Evolutionary conservation across 2,888 invertebrate species (phyloP).

Genomic region (Leistus spinibarbis): DNA sequence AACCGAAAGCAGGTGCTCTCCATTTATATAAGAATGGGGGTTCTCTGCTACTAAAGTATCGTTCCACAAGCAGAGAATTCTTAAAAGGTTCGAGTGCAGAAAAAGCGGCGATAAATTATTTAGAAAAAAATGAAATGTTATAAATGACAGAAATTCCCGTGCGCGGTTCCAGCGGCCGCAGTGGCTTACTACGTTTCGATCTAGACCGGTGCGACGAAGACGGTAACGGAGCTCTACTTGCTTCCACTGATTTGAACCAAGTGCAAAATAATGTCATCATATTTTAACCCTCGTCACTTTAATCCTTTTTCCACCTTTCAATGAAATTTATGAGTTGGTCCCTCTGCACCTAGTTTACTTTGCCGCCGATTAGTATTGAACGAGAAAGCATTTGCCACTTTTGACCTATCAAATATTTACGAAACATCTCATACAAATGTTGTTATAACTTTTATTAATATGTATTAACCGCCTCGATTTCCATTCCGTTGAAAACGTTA

Average conservation of each 20-base stretch:
- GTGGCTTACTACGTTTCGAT: constrained; percentile 38
- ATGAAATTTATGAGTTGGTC: constrained; percentile 35
- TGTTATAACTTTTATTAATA: constrained; percentile 1
- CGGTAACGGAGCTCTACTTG: not conserved
- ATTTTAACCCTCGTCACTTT: constrained; percentile 37
- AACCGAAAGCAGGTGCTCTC: not conserved
- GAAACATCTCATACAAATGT: constrained; percentile 13
- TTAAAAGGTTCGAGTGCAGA: not conserved
- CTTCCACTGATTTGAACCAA: constrained; percentile 17
- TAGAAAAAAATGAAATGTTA: constrained; percentile 52
- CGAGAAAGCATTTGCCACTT: constrained; percentile 22
- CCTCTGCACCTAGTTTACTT: constrained; percentile 1
- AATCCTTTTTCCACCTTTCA: constrained; percentile 34
- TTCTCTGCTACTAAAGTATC: not conserved
- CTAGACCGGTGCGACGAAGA: not conserved
- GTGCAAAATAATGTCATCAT: constrained; percentile 39
- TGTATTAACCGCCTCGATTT: not conserved
- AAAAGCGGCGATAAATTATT: constrained; percentile 52
- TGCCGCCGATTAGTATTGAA: constrained; percentile 33
- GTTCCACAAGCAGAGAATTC: constrained; percentile 1
- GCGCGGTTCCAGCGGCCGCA: constrained; percentile 16
- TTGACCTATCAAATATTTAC: constrained; percentile 26
- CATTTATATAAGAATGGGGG: not conserved
- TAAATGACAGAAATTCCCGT: constrained; percentile 50
- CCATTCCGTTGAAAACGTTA: not conserved